Percentiles rank a stretch among this genome's conserved stretches.
These are phyloP conservation scores for Caenorhabditis tropicalis DNA, from an alignment of 1,140 invertebrate species.

Conservation along the genomic window DNA sequence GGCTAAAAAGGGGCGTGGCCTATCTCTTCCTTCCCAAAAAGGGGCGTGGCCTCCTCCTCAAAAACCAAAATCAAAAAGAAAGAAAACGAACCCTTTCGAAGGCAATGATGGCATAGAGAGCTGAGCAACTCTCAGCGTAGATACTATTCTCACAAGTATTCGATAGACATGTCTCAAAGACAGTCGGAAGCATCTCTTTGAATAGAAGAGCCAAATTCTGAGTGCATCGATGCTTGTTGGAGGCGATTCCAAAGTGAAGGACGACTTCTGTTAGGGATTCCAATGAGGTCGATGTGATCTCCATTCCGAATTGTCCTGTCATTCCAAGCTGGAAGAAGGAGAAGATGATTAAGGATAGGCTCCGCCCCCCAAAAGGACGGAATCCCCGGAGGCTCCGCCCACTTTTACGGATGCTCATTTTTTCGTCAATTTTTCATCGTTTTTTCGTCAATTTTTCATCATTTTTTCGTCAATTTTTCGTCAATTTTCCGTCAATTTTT, in stretches of 20 bases:
- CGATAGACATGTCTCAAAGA: constrained; percentile 51
- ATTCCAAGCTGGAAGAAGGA: constrained; percentile 48
- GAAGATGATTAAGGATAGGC: no score
- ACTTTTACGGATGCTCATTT: no score
- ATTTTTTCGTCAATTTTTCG: no score
- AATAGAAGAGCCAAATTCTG: constrained; percentile 30
- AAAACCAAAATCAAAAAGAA: no score
- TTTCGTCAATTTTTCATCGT: no score
- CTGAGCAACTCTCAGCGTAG: constrained; percentile 45
- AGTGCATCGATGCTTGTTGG: neutral
- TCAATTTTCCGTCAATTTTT: no score
- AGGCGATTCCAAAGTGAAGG: neutral
- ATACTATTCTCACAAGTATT: constrained; percentile 50
- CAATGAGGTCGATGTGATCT: constrained; percentile 42
- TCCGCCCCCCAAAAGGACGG: no score
- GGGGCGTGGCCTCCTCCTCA: no score
- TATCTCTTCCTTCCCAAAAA: neutral
- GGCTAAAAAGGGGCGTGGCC: neutral
- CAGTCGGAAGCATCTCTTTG: constrained; percentile 45
- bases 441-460: no score
- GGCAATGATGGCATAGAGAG: constrained; percentile 45
- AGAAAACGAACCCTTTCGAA: constrained; percentile 46
- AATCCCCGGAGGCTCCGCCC: no score
- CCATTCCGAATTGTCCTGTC: constrained; percentile 46
- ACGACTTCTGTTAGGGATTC: constrained; percentile 46